Evolutionary conservation across 2,888 invertebrate genomes (phyloP).

Genomic region (Diachrysia chrysitis): DNA sequence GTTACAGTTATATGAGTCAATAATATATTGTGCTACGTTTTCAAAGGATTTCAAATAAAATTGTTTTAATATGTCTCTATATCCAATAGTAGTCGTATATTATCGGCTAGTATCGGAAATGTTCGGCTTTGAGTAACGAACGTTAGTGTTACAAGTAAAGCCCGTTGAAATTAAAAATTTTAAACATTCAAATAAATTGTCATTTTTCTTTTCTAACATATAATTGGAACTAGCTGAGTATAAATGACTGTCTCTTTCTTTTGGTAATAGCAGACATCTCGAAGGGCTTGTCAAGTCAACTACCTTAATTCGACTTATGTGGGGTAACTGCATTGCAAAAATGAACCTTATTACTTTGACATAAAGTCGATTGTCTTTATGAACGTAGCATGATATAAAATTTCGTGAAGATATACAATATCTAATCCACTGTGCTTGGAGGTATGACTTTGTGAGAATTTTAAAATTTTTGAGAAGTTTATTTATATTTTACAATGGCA

Average conservation of each 20-base stretch:
- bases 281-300: slow-evolving; percentile 3
- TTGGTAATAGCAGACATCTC: too few relatives aligned
- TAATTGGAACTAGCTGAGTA: too few relatives aligned
- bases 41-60: background rate
- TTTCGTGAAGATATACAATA: slow-evolving; percentile 39
- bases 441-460: slow-evolving; percentile 60
- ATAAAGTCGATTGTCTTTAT: slow-evolving; percentile 21
- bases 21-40: slow-evolving; percentile 27
- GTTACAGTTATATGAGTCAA: slow-evolving; percentile 24
- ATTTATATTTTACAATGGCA: slow-evolving; percentile 30
- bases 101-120: too few relatives aligned
- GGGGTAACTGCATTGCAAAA: background rate
- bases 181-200: background rate
- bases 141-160: too few relatives aligned
- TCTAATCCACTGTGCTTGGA: slow-evolving; percentile 43
- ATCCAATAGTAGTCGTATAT: too few relatives aligned
- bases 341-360: slow-evolving; percentile 31
- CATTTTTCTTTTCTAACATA: too few relatives aligned
- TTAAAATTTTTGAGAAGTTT: slow-evolving; percentile 49
- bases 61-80: too few relatives aligned
- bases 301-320: background rate
- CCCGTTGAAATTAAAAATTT: background rate
- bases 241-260: too few relatives aligned
- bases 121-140: too few relatives aligned
- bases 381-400: slow-evolving; percentile 27